Evolutionary conservation across 2,888 invertebrate genomes (phyloP).

Genomic region (Tetanocera ferruginea): DNA sequence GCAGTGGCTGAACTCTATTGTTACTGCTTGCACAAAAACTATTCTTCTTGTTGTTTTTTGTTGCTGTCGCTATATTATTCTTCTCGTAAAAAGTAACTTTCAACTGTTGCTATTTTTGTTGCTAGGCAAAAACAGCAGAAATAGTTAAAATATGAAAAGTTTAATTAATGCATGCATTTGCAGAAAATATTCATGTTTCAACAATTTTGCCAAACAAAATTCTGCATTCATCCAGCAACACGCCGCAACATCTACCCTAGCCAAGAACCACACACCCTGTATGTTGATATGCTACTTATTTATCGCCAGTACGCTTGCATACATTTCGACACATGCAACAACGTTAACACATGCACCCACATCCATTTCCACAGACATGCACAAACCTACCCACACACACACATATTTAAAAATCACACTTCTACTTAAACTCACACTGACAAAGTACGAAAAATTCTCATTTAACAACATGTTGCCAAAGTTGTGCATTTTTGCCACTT

Average conservation of each 20-base stretch:
- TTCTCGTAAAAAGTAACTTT: neutral
- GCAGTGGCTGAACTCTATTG: no score
- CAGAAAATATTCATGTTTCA: conserved; percentile 10
- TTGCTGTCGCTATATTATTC: neutral
- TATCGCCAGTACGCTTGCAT: neutral
- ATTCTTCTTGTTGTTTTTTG: neutral
- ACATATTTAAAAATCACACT: neutral
- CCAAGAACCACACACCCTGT: neutral
- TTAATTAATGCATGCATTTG: conserved; percentile 12
- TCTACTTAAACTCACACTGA: no score
- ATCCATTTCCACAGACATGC: neutral
- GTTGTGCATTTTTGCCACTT: conserved; percentile 3
- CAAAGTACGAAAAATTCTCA: no score
- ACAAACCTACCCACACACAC: neutral
- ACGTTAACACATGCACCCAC: neutral
- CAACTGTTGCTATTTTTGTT: neutral
- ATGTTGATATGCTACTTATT: neutral
- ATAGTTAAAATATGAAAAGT: conserved; percentile 1
- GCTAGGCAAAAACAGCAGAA: neutral
- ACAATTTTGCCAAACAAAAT: conserved; percentile 6
- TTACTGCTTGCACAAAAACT: neutral
- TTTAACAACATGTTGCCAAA: neutral
- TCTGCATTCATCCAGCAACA: no score
- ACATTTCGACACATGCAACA: neutral
- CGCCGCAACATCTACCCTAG: no score